phyloP scores from a whole-genome alignment of 2,797 vertebrate species.

The Anguilla obscura region DNA sequence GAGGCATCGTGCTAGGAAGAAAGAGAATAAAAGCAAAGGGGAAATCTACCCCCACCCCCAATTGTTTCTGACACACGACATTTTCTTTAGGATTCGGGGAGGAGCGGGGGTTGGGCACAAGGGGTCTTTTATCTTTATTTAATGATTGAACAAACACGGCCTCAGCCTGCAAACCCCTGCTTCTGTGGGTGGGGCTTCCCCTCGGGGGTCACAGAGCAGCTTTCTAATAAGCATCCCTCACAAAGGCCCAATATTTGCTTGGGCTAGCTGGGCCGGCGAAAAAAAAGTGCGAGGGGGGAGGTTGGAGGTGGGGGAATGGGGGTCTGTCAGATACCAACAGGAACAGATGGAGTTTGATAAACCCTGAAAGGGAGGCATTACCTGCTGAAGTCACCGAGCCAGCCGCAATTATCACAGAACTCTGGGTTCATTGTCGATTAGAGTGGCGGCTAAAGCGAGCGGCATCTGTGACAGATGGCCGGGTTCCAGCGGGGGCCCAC shows the following conservation, averaged over 20 bases:
- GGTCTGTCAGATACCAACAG: conserved; percentile 62
- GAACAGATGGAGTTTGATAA: conserved; percentile 89
- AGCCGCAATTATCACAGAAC: conserved; percentile 86
- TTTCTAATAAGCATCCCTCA: conserved; percentile 70
- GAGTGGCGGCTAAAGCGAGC: conserved; percentile 83
- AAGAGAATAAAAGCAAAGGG: conserved; percentile 42
- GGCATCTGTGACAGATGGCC: conserved; percentile 96
- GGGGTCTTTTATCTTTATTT: conserved; percentile 79
- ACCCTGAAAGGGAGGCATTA: conserved; percentile 88
- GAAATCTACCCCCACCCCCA: conserved; percentile 36
- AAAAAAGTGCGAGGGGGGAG: conserved; percentile 53
- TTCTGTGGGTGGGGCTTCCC: conserved; percentile 71
- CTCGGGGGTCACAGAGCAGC: conserved; percentile 61
- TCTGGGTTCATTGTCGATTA: conserved; percentile 92
- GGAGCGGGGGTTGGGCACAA: conserved; percentile 50
- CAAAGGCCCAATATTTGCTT: conserved; percentile 75
- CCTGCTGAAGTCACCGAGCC: conserved; percentile 82
- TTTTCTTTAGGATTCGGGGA: conserved; percentile 39
- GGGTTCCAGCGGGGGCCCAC: conserved; percentile 81
- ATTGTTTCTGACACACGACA: conserved; percentile 64
- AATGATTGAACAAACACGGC: conserved; percentile 76
- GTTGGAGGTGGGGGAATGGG: conserved; percentile 40
- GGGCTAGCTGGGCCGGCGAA: conserved; percentile 61
- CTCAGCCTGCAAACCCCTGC: conserved; percentile 50
- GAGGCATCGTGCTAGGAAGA: not conserved